Conservation (phyloP, 2,797 vertebrate species). For the Pipistrellus pygmaeus region DNA sequence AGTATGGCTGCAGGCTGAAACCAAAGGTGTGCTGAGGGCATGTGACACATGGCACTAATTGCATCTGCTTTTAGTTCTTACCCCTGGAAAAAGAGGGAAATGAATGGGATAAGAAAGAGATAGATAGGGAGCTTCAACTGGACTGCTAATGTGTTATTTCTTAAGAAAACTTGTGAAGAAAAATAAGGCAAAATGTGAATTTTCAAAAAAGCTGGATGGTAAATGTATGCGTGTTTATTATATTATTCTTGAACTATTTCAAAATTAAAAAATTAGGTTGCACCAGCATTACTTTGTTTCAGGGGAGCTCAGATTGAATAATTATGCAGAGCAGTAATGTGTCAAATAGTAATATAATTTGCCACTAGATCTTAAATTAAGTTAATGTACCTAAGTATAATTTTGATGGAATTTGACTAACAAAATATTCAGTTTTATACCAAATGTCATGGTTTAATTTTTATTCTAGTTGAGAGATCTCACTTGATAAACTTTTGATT, state of each 20-base stretch:
- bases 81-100: not conserved
- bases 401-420: conserved; percentile 80
- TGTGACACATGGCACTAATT: not conserved
- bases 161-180: conserved; percentile 52
- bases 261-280: conserved; percentile 83
- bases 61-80: not conserved
- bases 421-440: conserved; percentile 79
- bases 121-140: not conserved
- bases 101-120: not conserved
- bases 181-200: conserved; percentile 15
- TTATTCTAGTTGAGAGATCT: conserved; percentile 77
- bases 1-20: not conserved
- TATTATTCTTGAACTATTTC: conserved; percentile 81
- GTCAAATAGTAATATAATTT: conserved; percentile 86
- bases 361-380: conserved; percentile 86
- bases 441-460: conserved; percentile 79
- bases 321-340: conserved; percentile 86
- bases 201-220: conserved; percentile 3
- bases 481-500: conserved; percentile 79
- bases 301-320: conserved; percentile 85
- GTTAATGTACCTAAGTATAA: conserved; percentile 82
- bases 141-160: conserved; percentile 32
- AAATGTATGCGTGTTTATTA: conserved; percentile 36
- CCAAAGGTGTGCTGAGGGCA: not conserved
- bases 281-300: conserved; percentile 87